A percentile compares a stretch with the other conserved stretches of the same genome.
phyloP scores from a whole-genome alignment of 2,113 vertebrate species.

The Zeus faber region DNA sequence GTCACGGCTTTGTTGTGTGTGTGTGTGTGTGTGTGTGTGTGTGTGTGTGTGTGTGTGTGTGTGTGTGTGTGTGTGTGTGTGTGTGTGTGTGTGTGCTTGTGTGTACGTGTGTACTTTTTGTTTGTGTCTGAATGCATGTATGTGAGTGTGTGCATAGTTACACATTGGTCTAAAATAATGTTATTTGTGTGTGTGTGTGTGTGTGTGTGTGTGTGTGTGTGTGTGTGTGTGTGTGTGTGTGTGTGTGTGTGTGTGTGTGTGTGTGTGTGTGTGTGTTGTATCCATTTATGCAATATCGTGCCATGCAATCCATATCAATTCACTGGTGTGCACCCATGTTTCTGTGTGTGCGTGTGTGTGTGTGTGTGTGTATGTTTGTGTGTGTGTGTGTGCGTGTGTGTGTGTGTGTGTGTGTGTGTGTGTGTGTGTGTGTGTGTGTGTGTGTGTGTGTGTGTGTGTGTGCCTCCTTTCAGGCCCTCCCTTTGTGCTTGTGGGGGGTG shows the following conservation, averaged over 20 bases:
- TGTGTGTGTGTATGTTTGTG: background rate
- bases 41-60: slow-evolving; percentile 27
- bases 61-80: slow-evolving; percentile 27
- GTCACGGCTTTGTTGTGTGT: slow-evolving; percentile 41
- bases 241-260: slow-evolving; percentile 3
- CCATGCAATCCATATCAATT: no score
- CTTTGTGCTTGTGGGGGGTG: slow-evolving; percentile 17
- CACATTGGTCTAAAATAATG: background rate
- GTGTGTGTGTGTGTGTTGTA: slow-evolving; percentile 9
- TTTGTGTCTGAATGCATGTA: slow-evolving; percentile 32
- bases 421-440: slow-evolving; percentile 14
- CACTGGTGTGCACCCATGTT: background rate
- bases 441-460: slow-evolving; percentile 15
- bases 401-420: slow-evolving; percentile 4
- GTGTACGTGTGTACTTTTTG: slow-evolving; percentile 14
- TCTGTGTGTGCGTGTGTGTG: slow-evolving; percentile 16
- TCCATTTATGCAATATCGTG: no score
- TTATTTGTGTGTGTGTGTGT: slow-evolving; percentile 23
- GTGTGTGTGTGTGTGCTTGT: slow-evolving; percentile 3
- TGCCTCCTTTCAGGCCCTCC: slow-evolving; percentile 16
- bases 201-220: slow-evolving; percentile 18
- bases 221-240: slow-evolving; percentile 3
- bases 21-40: slow-evolving; percentile 28
- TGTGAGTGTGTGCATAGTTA: slow-evolving; percentile 2
- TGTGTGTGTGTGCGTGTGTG: slow-evolving; percentile 17